Evolutionary conservation across 1,140 invertebrate species (phyloP).

Genomic region (Lepidurus couesii): DNA sequence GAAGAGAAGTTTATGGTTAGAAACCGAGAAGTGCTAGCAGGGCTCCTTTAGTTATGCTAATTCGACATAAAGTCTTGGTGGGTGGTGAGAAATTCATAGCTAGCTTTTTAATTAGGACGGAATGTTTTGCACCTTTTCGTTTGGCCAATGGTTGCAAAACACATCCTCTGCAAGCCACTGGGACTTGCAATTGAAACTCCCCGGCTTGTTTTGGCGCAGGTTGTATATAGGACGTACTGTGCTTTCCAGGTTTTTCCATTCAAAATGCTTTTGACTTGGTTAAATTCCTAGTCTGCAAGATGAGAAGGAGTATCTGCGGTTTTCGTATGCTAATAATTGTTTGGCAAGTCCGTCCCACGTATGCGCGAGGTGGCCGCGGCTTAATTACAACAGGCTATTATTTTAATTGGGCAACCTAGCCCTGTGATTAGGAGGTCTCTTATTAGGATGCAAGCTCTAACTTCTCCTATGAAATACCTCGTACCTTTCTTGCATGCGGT

Average conservation of each 20-base stretch:
- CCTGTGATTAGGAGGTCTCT: slow-evolving; percentile 18
- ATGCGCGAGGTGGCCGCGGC: slow-evolving; percentile 10
- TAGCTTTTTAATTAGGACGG: background rate
- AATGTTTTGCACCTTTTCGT: background rate
- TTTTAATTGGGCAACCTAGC: slow-evolving; percentile 18
- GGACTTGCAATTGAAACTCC: background rate
- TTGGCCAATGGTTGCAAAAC: background rate
- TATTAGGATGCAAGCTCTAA: background rate
- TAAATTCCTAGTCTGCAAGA: background rate
- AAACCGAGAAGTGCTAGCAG: background rate
- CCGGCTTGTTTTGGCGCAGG: background rate
- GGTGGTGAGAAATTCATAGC: slow-evolving; percentile 12
- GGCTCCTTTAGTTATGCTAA: slow-evolving; percentile 14
- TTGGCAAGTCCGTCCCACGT: background rate
- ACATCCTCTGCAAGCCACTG: background rate
- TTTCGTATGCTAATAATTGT: slow-evolving; percentile 15
- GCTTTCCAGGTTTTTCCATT: background rate
- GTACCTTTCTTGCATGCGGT: background rate
- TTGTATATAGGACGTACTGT: background rate
- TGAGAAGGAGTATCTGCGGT: slow-evolving; percentile 2
- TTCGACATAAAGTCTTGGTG: background rate
- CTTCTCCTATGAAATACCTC: background rate
- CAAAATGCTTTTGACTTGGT: background rate
- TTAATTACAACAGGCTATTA: slow-evolving; percentile 22
- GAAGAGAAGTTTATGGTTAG: background rate